A percentile compares a stretch with the other conserved stretches of the same genome.
These are phyloP conservation scores for Onychorhynchus coronatus DNA, from an alignment of 2,113 vertebrate genomes.

Conservation along the genomic window DNA sequence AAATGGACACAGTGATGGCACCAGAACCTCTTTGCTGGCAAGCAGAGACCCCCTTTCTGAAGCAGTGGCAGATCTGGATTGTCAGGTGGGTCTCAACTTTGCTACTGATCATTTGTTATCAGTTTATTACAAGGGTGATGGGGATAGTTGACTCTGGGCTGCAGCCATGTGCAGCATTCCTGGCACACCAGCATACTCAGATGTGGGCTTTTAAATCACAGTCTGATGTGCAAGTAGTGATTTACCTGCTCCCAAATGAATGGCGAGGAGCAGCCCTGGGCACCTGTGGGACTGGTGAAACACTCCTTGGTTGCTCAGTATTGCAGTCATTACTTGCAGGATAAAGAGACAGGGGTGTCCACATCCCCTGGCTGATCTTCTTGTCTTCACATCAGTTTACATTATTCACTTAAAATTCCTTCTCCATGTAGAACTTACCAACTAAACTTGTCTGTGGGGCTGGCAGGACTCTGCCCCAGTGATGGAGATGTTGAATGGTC, in stretches of 20 bases:
- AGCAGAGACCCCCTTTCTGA: neutral
- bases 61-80: neutral
- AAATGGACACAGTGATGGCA: too few species aligned
- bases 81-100: neutral
- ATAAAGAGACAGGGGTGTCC: neutral
- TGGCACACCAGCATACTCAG: neutral
- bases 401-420: neutral
- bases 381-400: neutral
- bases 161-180: neutral
- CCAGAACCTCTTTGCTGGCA: neutral
- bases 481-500: neutral
- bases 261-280: neutral
- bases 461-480: neutral
- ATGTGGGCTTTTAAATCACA: neutral
- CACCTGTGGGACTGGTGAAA: neutral
- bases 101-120: neutral
- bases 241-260: neutral
- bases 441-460: neutral
- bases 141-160: neutral
- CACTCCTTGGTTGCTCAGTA: neutral
- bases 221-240: neutral
- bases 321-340: fast-evolving
- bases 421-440: neutral
- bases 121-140: too few species aligned
- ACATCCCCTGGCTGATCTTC: neutral